Percentiles rank a stretch among this genome's conserved stretches.
Conservation (phyloP, 2,888 invertebrate species). For the Omphaloscelis lunosa region DNA sequence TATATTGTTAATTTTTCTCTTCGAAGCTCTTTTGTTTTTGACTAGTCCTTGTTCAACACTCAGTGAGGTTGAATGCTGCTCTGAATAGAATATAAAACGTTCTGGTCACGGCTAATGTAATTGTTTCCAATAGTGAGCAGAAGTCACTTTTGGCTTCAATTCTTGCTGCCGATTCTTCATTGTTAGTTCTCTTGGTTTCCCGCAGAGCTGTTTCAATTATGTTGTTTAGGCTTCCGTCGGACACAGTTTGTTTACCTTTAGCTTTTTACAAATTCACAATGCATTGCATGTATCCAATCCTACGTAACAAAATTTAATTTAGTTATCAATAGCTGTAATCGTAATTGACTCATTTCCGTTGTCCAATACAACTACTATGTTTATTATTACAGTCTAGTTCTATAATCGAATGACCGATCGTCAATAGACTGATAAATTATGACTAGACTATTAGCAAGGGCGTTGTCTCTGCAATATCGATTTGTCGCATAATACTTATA, state of each 20-base stretch:
- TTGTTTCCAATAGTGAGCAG: constrained; percentile 77
- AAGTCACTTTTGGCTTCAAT: constrained; percentile 76
- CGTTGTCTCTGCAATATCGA: constrained; percentile 65
- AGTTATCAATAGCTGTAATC: constrained; percentile 71
- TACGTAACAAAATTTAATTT: constrained; percentile 62
- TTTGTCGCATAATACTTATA: constrained; percentile 52
- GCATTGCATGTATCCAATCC: constrained; percentile 38
- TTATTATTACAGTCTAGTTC: constrained; percentile 62
- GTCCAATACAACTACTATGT: constrained; percentile 58
- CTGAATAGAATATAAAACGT: constrained; percentile 77
- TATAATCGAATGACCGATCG: constrained; percentile 63
- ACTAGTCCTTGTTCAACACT: constrained; percentile 65
- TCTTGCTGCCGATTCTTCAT: constrained; percentile 77
- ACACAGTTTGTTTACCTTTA: constrained; percentile 69
- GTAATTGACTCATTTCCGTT: constrained; percentile 76
- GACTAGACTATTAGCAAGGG: constrained; percentile 61
- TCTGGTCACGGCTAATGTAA: constrained; percentile 78
- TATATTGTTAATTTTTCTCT: constrained; percentile 78
- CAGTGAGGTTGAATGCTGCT: constrained; percentile 35
- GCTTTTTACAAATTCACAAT: constrained; percentile 60
- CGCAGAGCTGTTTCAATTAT: constrained; percentile 77
- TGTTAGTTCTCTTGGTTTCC: constrained; percentile 74
- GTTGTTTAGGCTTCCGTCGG: constrained; percentile 79
- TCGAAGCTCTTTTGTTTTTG: constrained; percentile 74
- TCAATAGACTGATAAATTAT: constrained; percentile 65